Conservation (phyloP, 2,888 invertebrate genomes). For the Cryptops parisi region DNA sequence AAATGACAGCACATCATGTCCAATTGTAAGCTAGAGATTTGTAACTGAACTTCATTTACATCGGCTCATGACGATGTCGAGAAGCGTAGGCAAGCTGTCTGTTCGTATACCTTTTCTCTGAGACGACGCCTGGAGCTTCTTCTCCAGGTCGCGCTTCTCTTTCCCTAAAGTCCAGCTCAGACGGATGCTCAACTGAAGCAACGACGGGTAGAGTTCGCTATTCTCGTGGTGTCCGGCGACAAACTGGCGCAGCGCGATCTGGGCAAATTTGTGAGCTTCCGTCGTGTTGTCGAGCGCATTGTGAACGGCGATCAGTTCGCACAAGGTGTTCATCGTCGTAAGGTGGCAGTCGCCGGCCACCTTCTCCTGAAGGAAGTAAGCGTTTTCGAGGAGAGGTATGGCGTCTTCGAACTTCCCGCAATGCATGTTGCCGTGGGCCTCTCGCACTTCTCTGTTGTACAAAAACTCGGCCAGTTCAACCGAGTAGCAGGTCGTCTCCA, state of each 20-base stretch:
- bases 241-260: slow-evolving; percentile 23
- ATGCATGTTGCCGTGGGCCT: slow-evolving; percentile 25
- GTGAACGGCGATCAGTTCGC: slow-evolving; percentile 26
- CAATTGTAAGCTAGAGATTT: too few relatives aligned
- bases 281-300: slow-evolving; percentile 25
- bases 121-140: slow-evolving; percentile 22
- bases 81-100: slow-evolving; percentile 21
- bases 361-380: slow-evolving; percentile 29
- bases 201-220: slow-evolving; percentile 22
- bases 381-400: slow-evolving; percentile 26
- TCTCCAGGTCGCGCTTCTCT: slow-evolving; percentile 29
- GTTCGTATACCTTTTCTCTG: slow-evolving; percentile 17
- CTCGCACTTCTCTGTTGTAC: slow-evolving; percentile 25
- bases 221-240: slow-evolving; percentile 20
- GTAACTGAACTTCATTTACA: slow-evolving; percentile 1
- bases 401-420: slow-evolving; percentile 27
- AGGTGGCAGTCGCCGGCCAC: slow-evolving; percentile 20
- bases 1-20: background rate
- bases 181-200: slow-evolving; percentile 11
- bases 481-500: slow-evolving; percentile 27
- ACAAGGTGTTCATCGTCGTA: slow-evolving; percentile 21
- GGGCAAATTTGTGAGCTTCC: slow-evolving; percentile 28
- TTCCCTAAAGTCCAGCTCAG: slow-evolving; percentile 23
- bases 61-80: slow-evolving; percentile 22
- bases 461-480: slow-evolving; percentile 30